phyloP scores from a whole-genome alignment of 2,888 invertebrate genomes.

The Pimpla rufipes region DNA sequence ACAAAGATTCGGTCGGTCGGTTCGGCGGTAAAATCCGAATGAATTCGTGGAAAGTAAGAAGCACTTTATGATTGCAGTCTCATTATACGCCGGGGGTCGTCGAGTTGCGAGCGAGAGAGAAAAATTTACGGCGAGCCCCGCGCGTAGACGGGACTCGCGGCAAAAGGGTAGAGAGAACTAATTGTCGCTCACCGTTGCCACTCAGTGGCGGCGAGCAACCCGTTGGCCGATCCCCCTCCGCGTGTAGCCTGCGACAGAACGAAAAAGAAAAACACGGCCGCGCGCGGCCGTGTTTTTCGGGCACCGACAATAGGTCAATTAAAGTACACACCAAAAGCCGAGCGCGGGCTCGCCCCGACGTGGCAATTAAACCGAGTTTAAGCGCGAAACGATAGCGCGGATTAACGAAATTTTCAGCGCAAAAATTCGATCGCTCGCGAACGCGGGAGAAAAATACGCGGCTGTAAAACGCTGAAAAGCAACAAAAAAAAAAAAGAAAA shows the following conservation, averaged over 20 bases:
- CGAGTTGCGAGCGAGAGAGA: not conserved
- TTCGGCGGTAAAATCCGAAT: slow-evolving; percentile 7
- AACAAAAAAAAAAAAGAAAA: too few relatives aligned
- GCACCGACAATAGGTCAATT: slow-evolving; percentile 37
- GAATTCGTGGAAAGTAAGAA: slow-evolving; percentile 6
- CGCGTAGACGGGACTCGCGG: slow-evolving; percentile 9
- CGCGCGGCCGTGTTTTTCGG: slow-evolving; percentile 12
- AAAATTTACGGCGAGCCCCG: not conserved
- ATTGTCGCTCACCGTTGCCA: slow-evolving; percentile 34
- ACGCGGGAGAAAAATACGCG: not conserved
- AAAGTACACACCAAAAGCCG: slow-evolving; percentile 28
- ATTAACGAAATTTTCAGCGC: slow-evolving; percentile 17
- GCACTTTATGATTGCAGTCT: not conserved
- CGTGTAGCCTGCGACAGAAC: slow-evolving; percentile 12
- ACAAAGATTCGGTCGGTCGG: not conserved
- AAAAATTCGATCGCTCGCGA: not conserved
- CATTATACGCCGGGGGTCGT: not conserved
- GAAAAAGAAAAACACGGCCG: slow-evolving; percentile 17
- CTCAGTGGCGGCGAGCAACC: slow-evolving; percentile 9
- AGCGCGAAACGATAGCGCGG: slow-evolving; percentile 13
- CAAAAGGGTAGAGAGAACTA: slow-evolving; percentile 31
- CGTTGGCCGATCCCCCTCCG: not conserved
- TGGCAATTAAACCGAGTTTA: slow-evolving; percentile 29
- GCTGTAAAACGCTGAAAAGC: not conserved
- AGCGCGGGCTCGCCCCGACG: slow-evolving; percentile 3